Evolutionary conservation across 2,888 invertebrate species (phyloP).

Genomic region (Drosophila putrida): DNA sequence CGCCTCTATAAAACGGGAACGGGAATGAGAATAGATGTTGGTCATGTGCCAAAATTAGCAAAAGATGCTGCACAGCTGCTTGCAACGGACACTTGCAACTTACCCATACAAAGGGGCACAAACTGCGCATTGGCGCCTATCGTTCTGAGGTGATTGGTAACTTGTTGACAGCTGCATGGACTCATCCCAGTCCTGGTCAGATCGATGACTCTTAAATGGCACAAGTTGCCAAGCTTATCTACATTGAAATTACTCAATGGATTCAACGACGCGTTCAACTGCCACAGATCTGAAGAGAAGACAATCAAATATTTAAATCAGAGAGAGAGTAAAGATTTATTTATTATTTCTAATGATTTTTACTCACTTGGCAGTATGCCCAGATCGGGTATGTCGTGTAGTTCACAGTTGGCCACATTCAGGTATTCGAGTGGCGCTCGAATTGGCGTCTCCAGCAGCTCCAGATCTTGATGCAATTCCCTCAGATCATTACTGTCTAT

Average conservation of each 20-base stretch:
- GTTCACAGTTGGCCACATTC: conserved; percentile 88
- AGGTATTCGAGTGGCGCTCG: conserved; percentile 87
- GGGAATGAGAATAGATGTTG: conserved; percentile 45
- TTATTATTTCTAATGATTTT: too few relatives aligned
- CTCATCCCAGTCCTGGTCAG: conserved; percentile 82
- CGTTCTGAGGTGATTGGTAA: conserved; percentile 78
- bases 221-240: conserved; percentile 88
- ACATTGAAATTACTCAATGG: conserved; percentile 85
- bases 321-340: neutral
- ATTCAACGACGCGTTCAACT: conserved; percentile 89
- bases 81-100: conserved; percentile 48
- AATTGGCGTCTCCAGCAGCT: conserved; percentile 86
- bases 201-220: conserved; percentile 88
- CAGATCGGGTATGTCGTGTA: conserved; percentile 88
- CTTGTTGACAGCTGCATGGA: conserved; percentile 82
- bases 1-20: conserved; percentile 56
- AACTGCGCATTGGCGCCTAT: conserved; percentile 77
- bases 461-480: conserved; percentile 76
- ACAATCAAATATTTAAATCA: neutral
- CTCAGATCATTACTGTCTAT: conserved; percentile 85
- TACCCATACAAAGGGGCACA: conserved; percentile 83
- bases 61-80: conserved; percentile 41
- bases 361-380: conserved; percentile 87
- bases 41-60: conserved; percentile 73
- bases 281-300: conserved; percentile 84